Evolutionary conservation across 2,888 invertebrate species (phyloP).

Genomic region (Bedellia somnulentella): DNA sequence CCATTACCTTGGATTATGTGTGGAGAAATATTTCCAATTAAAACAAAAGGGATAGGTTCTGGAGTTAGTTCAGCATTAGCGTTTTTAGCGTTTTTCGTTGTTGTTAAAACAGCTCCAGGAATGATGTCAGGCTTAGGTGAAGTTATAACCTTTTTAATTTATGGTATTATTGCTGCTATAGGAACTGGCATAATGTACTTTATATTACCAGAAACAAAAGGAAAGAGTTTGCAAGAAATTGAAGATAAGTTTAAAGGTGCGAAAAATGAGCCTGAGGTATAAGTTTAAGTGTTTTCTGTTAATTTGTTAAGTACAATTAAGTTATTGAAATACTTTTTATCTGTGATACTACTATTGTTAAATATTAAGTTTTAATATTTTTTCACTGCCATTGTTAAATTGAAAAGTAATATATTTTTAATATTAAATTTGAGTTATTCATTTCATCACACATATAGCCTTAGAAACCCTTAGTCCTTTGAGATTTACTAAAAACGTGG

Average conservation of each 20-base stretch:
- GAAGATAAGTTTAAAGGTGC: constrained; percentile 58
- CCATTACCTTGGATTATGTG: constrained; percentile 76
- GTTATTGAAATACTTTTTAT: no score
- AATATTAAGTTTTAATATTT: no score
- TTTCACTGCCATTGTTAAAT: no score
- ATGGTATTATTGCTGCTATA: constrained; percentile 58
- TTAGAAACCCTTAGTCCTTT: no score
- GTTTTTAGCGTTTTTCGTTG: constrained; percentile 65
- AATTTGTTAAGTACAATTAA: no score
- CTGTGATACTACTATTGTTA: no score
- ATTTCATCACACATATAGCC: no score
- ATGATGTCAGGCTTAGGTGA: constrained; percentile 61
- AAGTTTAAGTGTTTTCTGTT: no score
- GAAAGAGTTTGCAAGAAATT: constrained; percentile 68
- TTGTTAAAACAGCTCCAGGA: constrained; percentile 68
- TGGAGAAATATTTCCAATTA: constrained; percentile 70
- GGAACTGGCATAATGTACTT: constrained; percentile 63
- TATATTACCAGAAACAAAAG: constrained; percentile 70
- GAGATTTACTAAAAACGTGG: no score
- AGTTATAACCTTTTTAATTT: constrained; percentile 64
- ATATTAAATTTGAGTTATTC: no score
- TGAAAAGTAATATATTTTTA: no score
- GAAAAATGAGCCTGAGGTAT: constrained; percentile 19
- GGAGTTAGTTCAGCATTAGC: constrained; percentile 68
- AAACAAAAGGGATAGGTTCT: constrained; percentile 65